Evolutionary conservation across 2,888 invertebrate species (phyloP).

Genomic region (Antitype chi): DNA sequence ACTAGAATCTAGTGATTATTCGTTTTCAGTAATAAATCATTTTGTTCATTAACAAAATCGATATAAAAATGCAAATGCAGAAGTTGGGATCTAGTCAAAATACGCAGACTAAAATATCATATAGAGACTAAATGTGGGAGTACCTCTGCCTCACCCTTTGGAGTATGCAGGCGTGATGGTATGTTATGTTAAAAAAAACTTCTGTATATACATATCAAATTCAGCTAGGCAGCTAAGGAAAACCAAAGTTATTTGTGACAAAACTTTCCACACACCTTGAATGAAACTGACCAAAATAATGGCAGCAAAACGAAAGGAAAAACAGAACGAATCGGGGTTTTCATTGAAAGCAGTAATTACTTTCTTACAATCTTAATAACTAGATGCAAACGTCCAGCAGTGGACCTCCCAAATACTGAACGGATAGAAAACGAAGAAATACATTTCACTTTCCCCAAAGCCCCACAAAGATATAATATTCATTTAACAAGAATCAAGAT

Average conservation of each 20-base stretch:
- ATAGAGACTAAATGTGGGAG: too few species aligned
- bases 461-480: slow-evolving; percentile 5
- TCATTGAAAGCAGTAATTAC: background rate
- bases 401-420: background rate
- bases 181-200: too few species aligned
- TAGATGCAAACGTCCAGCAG: background rate
- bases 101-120: background rate
- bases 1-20: background rate
- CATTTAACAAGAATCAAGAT: slow-evolving; percentile 22
- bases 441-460: background rate
- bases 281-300: background rate
- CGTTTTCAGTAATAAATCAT: background rate
- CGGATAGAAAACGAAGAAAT: background rate
- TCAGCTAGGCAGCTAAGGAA: background rate
- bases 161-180: too few species aligned
- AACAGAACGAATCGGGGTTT: too few species aligned
- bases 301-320: too few species aligned
- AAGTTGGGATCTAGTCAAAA: background rate
- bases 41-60: background rate
- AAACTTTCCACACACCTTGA: too few species aligned
- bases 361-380: background rate
- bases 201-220: too few species aligned
- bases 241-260: background rate
- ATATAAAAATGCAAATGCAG: too few species aligned
- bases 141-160: too few species aligned